Evolutionary conservation across 2,888 invertebrate species (phyloP).

Genomic region (Parnassius mnemosyne): DNA sequence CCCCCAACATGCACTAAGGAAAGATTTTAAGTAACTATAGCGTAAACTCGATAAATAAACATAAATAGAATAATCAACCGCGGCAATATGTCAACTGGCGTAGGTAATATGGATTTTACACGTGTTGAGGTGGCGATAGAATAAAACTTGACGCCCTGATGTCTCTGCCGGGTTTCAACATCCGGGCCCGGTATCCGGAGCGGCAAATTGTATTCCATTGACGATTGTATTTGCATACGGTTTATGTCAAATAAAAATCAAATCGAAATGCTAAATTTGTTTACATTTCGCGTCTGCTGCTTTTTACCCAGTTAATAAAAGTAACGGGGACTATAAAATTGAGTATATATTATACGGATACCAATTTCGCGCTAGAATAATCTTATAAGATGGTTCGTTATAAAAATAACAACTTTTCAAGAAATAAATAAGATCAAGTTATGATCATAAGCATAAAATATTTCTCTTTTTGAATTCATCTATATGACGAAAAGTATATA

Average conservation of each 20-base stretch:
- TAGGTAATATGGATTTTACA: slow-evolving; percentile 22
- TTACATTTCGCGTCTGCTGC: slow-evolving; percentile 5
- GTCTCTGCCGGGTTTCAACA: slow-evolving; percentile 24
- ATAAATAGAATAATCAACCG: slow-evolving; percentile 20
- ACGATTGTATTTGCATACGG: slow-evolving; percentile 28
- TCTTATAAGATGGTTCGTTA: too few relatives aligned
- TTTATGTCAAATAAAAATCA: slow-evolving; percentile 26
- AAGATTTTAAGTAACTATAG: neutral
- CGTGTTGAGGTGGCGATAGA: slow-evolving; percentile 19
- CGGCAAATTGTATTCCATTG: slow-evolving; percentile 28
- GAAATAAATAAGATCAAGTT: too few relatives aligned
- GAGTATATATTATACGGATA: neutral
- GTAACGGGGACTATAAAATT: slow-evolving; percentile 4
- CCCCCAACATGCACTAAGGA: neutral
- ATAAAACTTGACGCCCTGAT: slow-evolving; percentile 27
- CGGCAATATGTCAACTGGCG: slow-evolving; percentile 12
- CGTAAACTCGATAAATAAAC: slow-evolving; percentile 3
- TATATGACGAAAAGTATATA: too few relatives aligned
- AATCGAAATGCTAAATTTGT: slow-evolving; percentile 20
- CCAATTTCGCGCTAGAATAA: too few relatives aligned
- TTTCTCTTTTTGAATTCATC: too few relatives aligned
- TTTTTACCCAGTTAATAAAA: slow-evolving; percentile 10
- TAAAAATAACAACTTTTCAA: too few relatives aligned
- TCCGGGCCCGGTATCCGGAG: slow-evolving; percentile 25
- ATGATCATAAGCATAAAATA: too few relatives aligned